Percentiles rank a stretch among this genome's conserved stretches.
Evolutionary conservation across 2,797 vertebrate genomes (phyloP).

Genomic region (Denticeps clupeoides): DNA sequence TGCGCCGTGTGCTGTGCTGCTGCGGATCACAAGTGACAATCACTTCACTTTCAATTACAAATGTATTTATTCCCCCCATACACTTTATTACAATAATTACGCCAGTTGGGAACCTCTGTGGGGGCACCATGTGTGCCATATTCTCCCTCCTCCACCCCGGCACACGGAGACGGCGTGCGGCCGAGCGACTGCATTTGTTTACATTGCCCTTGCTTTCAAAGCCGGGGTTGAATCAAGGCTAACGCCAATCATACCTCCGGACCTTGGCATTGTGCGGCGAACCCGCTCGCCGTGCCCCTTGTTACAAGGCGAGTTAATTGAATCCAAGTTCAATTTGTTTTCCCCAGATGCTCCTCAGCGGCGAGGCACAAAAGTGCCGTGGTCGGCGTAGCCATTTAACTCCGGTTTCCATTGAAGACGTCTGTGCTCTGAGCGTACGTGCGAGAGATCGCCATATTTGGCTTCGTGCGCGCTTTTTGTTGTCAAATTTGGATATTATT

Average conservation of each 20-base stretch:
- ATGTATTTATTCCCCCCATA: too few relatives aligned
- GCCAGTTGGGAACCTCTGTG: too few relatives aligned
- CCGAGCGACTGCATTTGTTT: slow-evolving; percentile 48
- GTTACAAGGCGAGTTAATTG: slow-evolving; percentile 71
- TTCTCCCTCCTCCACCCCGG: too few relatives aligned
- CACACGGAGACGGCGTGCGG: too few relatives aligned
- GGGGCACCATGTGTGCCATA: too few relatives aligned
- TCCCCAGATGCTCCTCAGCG: slow-evolving; percentile 50
- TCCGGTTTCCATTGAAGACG: slow-evolving; percentile 61
- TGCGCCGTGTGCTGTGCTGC: too few relatives aligned
- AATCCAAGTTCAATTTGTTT: slow-evolving; percentile 50
- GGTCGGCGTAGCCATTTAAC: slow-evolving; percentile 59
- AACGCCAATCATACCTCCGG: slow-evolving; percentile 50
- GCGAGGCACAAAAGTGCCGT: slow-evolving; percentile 54
- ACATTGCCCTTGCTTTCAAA: slow-evolving; percentile 49
- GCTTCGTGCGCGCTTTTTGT: slow-evolving; percentile 61
- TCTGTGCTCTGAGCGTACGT: slow-evolving; percentile 55
- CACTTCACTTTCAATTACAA: too few relatives aligned
- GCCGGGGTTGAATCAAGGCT: slow-evolving; percentile 52
- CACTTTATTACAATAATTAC: too few relatives aligned
- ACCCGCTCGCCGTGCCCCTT: slow-evolving; percentile 56
- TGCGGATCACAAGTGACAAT: too few relatives aligned
- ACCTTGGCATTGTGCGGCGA: slow-evolving; percentile 49
- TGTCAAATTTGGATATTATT: slow-evolving; percentile 54
- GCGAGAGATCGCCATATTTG: slow-evolving; percentile 44